These are phyloP conservation scores for Eristalis intricaria DNA, from an alignment of 2,888 invertebrate species.

Conservation along the genomic window DNA sequence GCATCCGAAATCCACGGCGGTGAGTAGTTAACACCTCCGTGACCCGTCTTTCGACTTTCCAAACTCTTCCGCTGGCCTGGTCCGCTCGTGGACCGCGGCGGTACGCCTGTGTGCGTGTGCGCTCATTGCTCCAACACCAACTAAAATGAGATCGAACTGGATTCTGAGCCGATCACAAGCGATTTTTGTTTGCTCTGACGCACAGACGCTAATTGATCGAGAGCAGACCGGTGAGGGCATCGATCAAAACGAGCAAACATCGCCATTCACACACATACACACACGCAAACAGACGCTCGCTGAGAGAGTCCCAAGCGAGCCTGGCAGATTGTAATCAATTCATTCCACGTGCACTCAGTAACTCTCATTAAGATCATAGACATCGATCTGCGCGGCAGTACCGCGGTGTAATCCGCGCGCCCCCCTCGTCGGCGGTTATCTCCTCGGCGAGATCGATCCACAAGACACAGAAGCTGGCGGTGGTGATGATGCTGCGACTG, in stretches of 20 bases:
- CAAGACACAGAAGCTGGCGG: conserved; percentile 7
- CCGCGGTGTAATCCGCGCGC: conserved; percentile 37
- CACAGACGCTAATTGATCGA: conserved; percentile 58
- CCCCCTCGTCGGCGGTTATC: conserved; percentile 46
- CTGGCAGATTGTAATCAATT: conserved; percentile 63
- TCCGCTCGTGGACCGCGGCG: neutral
- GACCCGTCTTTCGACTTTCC: neutral
- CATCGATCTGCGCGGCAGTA: conserved; percentile 54
- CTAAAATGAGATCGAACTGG: conserved; percentile 44
- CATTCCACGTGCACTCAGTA: conserved; percentile 69
- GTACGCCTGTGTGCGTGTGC: neutral
- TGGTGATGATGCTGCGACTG: neutral
- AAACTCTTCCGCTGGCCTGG: neutral
- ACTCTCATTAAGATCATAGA: conserved; percentile 70
- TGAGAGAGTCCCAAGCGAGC: conserved; percentile 1
- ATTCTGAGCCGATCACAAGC: conserved; percentile 35
- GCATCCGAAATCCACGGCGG: neutral
- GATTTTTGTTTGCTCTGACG: conserved; percentile 46
- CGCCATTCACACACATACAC: conserved; percentile 31
- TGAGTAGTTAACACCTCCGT: neutral
- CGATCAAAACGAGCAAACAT: conserved; percentile 43
- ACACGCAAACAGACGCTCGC: neutral
- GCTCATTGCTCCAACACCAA: conserved; percentile 6
- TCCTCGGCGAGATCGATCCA: conserved; percentile 65
- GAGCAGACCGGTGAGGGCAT: conserved; percentile 11